Evolutionary conservation across 1,140 invertebrate species (phyloP), one percentile per base, ranked within the genome.

Genomic region (Hypsibius dujardini): DNA sequence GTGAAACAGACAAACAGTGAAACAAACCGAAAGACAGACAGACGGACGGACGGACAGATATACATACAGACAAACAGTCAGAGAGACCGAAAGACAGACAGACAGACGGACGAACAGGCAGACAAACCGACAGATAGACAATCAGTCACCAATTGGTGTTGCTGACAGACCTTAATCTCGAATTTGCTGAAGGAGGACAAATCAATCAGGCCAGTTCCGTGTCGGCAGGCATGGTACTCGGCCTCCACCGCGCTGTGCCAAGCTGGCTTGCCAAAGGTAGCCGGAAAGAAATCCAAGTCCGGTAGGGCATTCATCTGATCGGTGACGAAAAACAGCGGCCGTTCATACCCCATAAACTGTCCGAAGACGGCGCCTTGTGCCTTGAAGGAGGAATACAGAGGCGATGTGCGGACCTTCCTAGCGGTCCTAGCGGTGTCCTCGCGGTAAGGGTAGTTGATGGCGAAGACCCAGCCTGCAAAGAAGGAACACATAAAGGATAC

Each of bases 181-280:
- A 96, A 87, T 82, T 98, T 98, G 1, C 93, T 92, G 79, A 98
- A 98, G 0, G 92, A 96, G 3, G 93, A 96, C 82, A 98, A 97
- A 81, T 98, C 95, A 72, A 93, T 88, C 1, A 98, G 80, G 47
- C 92, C 92, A 72, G 97, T 87, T 45, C 86, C 84, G 83, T 98
- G 93, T 74, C 95, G 84, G 77, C 94, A 98, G 1, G 92, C 90
- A 76, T 86, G 86, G 80, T 98, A 98, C 80, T 98, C 95, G 14
- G 84, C 79, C 70, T 87, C 85, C 2, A 95, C 90, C 73, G 84
- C 82, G 73, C 93, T 87, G 81, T 97, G 97, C 92, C 94, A 98
- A 1, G 84, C 85, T 2, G 95, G 95, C 78, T 95, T 95, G 47
- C 80, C 80, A 76, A 81, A 81, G 1, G 80, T 77, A 71, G 62